Base-by-base conservation (phyloP, 1,140 invertebrate genomes). In the Cecropterus lyciades region DNA sequence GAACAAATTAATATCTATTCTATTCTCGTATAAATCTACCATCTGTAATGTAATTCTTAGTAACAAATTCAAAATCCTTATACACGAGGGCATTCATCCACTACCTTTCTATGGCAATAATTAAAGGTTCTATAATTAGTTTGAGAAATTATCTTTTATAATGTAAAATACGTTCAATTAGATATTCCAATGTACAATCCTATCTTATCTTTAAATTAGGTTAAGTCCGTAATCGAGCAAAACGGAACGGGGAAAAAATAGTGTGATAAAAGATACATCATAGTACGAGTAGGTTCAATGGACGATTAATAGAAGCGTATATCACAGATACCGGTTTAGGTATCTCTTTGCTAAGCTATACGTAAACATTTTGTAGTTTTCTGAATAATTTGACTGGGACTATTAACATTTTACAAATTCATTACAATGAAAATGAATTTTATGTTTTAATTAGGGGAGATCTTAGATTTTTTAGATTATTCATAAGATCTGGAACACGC, bases 261-360 rank as follows among this genome's bases (percentile, higher is more conserved):
- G 70, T 66, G 69, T 51, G 51, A 53, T 67, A 46, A 48, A 57
- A 69, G 71, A 71, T 77, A 77, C 59, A 74, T 74, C 75, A 62
- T 79, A 70, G 67, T 40, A 40, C 37, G n/a, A n/a, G 37, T 75
- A 82, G 80, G 82, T 83, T 84, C 73, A 86, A 84, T 90, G 89
- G 89, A 91, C 89, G 87, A 88, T 87, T 73, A 73, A 83, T 87
- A 84, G 76, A 91, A 91, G 89, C 89, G 89, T 91, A 90, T 90
- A 89, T 89, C 85, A 89, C 85, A 86, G 82, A 82, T 70, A 83
- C 85, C 85, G 71, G 67, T 65, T 62, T 53, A 70, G 84, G 80
- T 77, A 80, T 84, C 84, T 71, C 67, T 75, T 79, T 77, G 81
- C 81, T 89, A 85, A 86, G 77, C 82, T 85, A 86, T 73, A 73